Evolutionary conservation across 2,888 invertebrate species (phyloP), one percentile per base, ranked within the genome.

Genomic region (Ennomos quercinarius): DNA sequence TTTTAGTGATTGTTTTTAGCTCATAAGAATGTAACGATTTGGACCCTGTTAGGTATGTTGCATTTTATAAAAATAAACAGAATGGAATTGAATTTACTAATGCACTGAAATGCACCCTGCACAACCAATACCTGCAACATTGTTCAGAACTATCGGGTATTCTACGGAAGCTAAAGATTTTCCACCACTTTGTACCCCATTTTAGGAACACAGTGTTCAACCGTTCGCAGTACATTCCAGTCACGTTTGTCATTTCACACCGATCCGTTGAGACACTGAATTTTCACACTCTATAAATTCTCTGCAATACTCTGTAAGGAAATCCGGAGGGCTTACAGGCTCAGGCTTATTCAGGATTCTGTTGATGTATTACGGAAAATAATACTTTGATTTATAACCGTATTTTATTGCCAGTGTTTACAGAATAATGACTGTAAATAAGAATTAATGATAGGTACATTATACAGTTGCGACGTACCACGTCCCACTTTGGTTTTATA

Each of bases 251-350:
- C 87, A 87, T 87, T 83, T 79, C 82, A 78, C 77, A 76, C 71
- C 73, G 81, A 86, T 81, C 82, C 81, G 76, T 72, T 74, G 78
- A 79, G 78, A 78, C 78, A 77, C 73, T 73, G 80, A 83, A 80
- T 85, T 86, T 87, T 87, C 86, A 86, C 89, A 88, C 82, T 87
- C 86, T 86, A 88, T 87, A 87, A 86, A 89, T 87, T 86, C 77
- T 75, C 78, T 69, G 77, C 80, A 76, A 81, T 78, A 78, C 76
- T 72, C 73, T 52, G 73, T 78, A 78, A 76, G 81, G 78, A 80
- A 81, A 86, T 80, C 81, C 81, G 60, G 60, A 48, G 67, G 77
- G 76, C 71, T 84, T 78, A 55, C 51, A 2, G 51, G 69, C 74
- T 76, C 47, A 45, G 8, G 68, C 73, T 77, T 73, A 37, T 70